Base-by-base conservation (phyloP, 2,113 vertebrate genomes). In the Amphilophus citrinellus region DNA sequence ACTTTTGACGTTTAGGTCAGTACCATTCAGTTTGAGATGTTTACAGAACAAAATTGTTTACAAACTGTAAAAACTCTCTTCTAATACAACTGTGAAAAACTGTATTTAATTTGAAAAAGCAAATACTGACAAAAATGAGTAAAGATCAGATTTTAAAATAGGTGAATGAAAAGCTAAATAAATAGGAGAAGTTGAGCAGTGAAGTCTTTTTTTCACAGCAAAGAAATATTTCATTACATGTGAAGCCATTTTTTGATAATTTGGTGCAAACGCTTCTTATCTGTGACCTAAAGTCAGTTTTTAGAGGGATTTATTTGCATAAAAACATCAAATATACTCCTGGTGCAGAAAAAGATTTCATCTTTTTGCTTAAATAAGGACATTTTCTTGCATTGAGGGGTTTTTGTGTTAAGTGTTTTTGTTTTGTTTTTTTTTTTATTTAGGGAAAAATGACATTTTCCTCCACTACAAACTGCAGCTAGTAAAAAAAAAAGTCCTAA, bases 131-230 rank as follows among this genome's bases (percentile, higher is more conserved):
- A 30, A 53, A 71, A 1, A 50, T 30, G 50, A 30, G 30, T 30
- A 71, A 50, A 20, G 22, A 20, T 50, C 13, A 10, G 27, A 71
- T 50, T 13, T 27, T 15, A 50, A 71, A 71, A 18, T 68, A 14
- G 15, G 22, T 30, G 17, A 50, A 50, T 11, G 18, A 30, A 30
- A 71, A 30, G 0, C 3, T 18, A 71, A 71, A 71, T 71, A 30
- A 2, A 0, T 44, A 14, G 47, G 22, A 68, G 18, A 50, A 50
- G 50, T 71, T n/a, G 0, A 27, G 42, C 65, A 50, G 22, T 47
- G 44, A 44, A 47, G 42, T 1, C 27, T 68, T 2, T 47, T 47
- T 4, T 68, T 27, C 42, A 68, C 30, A 68, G 27, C 0, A 0
- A 27, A 17, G 15, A 50, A 68, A 30, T 30, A 18, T 27, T 0